Conservation (phyloP, 2,888 invertebrate genomes). For the Conomelus anceps region DNA sequence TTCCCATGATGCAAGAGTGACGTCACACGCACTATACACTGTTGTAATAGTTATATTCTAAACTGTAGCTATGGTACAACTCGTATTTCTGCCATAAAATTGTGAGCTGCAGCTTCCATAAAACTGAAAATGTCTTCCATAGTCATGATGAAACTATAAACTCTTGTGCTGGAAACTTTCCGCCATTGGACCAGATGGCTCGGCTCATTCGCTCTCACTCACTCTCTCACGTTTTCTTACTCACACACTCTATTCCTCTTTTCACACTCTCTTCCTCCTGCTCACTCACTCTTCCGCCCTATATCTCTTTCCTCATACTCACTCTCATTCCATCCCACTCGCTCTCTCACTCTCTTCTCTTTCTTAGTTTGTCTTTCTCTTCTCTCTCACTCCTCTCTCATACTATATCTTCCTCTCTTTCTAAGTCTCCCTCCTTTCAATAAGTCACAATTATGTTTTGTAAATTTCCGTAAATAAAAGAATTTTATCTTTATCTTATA, state of each 20-base stretch:
- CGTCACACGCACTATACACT: background rate
- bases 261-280: background rate
- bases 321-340: background rate
- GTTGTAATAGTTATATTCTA: background rate
- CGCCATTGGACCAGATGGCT: background rate
- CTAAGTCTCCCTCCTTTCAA: background rate
- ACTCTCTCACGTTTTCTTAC: too few species aligned
- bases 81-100: background rate
- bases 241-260: background rate
- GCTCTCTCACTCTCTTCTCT: background rate
- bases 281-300: background rate
- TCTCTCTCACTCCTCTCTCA: background rate
- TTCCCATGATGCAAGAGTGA: background rate
- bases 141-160: background rate
- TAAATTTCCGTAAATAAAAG: too few species aligned
- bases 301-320: background rate
- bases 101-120: background rate
- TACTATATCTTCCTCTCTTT: background rate
- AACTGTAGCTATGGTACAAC: background rate
- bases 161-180: background rate
- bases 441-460: background rate
- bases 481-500: background rate
- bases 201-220: background rate
- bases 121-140: background rate
- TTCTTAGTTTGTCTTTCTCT: constrained; percentile 1